A percentile compares a stretch with the other conserved stretches of the same genome.
Evolutionary conservation across 2,888 invertebrate genomes (phyloP).

Genomic region (Drosophila paranaensis): DNA sequence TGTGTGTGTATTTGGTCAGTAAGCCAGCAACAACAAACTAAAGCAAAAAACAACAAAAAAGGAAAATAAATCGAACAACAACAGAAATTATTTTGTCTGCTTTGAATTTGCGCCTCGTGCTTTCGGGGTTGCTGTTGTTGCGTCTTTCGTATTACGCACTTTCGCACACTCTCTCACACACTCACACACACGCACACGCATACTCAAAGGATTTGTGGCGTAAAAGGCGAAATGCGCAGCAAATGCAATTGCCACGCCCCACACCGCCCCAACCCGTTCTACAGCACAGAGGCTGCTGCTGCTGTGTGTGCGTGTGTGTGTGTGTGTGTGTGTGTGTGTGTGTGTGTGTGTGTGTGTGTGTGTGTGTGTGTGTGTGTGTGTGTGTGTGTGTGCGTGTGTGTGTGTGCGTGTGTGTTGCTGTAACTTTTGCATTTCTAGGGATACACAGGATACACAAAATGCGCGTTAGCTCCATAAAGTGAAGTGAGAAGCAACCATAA

Average conservation of each 20-base stretch:
- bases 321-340: conserved; percentile 22
- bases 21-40: conserved; percentile 58
- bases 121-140: conserved; percentile 48
- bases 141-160: conserved; percentile 64
- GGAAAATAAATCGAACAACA: conserved; percentile 17
- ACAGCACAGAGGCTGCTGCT: conserved; percentile 9
- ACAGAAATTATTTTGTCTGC: conserved; percentile 23
- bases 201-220: conserved; percentile 54
- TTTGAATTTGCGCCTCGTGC: conserved; percentile 18
- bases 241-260: conserved; percentile 78
- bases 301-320: conserved; percentile 22
- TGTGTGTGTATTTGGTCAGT: conserved; percentile 57
- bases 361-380: conserved; percentile 25
- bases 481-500: conserved; percentile 62
- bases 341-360: conserved; percentile 35
- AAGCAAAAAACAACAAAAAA: conserved; percentile 27
- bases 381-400: conserved; percentile 23
- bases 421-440: conserved; percentile 68
- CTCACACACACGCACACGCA: conserved; percentile 12
- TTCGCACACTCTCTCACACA: conserved; percentile 21
- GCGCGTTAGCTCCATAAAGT: conserved; percentile 63
- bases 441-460: conserved; percentile 80
- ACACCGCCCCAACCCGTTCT: conserved; percentile 33
- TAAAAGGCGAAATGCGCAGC: conserved; percentile 76
- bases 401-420: conserved; percentile 40